Base-by-base conservation (phyloP, 2,113 vertebrate species). In the Platysteira castanea region DNA sequence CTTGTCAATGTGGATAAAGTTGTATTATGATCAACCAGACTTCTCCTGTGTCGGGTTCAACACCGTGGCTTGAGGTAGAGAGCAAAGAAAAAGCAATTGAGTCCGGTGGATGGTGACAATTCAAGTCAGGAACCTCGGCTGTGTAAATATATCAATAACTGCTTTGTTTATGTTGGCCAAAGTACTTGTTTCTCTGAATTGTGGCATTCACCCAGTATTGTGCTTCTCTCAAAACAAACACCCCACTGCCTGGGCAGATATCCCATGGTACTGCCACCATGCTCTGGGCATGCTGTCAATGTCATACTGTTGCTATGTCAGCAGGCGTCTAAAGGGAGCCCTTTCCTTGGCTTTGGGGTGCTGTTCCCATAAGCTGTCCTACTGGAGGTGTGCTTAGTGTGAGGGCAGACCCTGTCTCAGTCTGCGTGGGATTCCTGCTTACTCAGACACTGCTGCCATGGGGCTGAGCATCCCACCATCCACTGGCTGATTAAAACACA, bases 61-160 rank as follows among this genome's bases (percentile, higher is more conserved):
- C 39, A 44, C 35, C n/a, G 22, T 80, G 23, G 13, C 35, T 82
- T 88, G 67, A 93, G 46, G 63, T 88, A 49, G 35, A 74, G 30
- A 87, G 42, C 59, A 88, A 74, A 90, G 71, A 81, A 86, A 87
- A 88, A 42, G 33, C 5, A 4, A 5, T 21, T 57, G 67, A 75
- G 11, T 42, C 70, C 7, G 4, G 28, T 21, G 46, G 74, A 83
- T 47, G 28, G 71, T 94, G 84, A 80, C 75, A 77, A 85, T 83
- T 92, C 53, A 83, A 93, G 73, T 65, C 76, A 89, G 84, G 73
- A 94, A 75, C 91, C 53, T 84, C 10, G 28, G 67, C n/a, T 16
- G 1, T 70, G 75, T 85, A 94, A 95, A 96, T 93, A 85, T 87
- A 96, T 94, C 94, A 95, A 67, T 96, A 91, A 96, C 78, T 79